These are phyloP conservation scores for Daubentonia madagascariensis DNA, from an alignment of 2,113 vertebrate species.

Conservation along the genomic window DNA sequence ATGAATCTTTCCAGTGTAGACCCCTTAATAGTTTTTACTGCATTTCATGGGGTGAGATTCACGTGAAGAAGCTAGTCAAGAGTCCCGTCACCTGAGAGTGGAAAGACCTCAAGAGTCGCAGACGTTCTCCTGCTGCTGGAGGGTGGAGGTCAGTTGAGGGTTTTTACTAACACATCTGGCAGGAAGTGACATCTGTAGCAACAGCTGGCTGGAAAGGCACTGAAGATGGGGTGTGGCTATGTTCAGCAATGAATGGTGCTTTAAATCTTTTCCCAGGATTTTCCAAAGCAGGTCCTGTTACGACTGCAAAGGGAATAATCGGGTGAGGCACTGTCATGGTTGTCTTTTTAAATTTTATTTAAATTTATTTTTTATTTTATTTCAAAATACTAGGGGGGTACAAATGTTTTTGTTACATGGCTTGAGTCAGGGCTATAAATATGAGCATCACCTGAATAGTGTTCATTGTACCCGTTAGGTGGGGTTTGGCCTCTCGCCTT, in stretches of 20 bases:
- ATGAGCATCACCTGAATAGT: too few relatives aligned
- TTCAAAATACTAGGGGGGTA: too few relatives aligned
- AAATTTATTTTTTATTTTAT: too few relatives aligned
- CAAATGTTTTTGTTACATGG: too few relatives aligned
- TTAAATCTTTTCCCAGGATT: constrained; percentile 44
- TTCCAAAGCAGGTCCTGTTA: constrained; percentile 16
- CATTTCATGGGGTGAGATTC: background rate
- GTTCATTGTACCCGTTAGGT: too few relatives aligned
- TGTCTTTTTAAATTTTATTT: too few relatives aligned
- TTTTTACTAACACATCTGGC: constrained; percentile 57
- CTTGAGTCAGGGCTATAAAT: too few relatives aligned
- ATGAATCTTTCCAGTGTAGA: background rate
- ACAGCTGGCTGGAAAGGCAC: constrained; percentile 54
- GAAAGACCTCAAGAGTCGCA: background rate
- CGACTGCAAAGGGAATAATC: background rate
- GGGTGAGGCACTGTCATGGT: background rate
- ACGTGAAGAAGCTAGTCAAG: background rate
- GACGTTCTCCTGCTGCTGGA: background rate
- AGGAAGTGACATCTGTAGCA: constrained; percentile 66
- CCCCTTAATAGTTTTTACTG: background rate
- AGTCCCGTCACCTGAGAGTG: too few relatives aligned
- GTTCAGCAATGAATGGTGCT: background rate
- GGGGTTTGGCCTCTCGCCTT: too few relatives aligned
- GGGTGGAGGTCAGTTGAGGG: background rate
- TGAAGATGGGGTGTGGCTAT: background rate